A percentile compares a stretch with the other conserved stretches of the same genome.
phyloP scores from a whole-genome alignment of 2,113 vertebrate species.

The Falco punctatus region DNA sequence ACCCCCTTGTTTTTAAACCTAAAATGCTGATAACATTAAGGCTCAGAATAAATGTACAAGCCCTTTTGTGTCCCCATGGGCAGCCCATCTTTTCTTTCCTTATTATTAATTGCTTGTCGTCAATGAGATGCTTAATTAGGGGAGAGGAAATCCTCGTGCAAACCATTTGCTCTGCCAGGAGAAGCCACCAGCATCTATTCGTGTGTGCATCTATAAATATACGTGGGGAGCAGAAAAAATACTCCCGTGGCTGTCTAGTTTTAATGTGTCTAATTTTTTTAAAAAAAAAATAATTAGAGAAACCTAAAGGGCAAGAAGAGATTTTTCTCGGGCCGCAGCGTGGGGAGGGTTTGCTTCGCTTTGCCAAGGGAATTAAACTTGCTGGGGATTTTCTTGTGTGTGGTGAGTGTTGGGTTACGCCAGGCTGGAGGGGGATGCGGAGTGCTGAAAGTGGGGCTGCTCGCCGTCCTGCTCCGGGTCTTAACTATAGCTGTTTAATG shows the following conservation, averaged over 20 bases:
- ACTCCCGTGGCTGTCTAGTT: background rate
- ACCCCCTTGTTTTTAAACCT: background rate
- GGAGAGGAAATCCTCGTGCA: background rate
- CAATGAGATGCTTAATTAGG: background rate
- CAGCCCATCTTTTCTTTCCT: background rate
- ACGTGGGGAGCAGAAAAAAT: background rate
- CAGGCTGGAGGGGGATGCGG: background rate
- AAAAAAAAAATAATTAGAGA: background rate
- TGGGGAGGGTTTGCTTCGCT: background rate
- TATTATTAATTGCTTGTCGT: background rate
- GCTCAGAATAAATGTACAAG: rapidly evolving
- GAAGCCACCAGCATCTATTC: background rate
- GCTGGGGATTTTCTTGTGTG: background rate
- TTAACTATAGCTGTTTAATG: background rate
- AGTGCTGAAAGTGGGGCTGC: background rate
- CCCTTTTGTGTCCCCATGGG: background rate
- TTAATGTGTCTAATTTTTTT: background rate
- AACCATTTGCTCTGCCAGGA: background rate
- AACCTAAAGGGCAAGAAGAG: background rate
- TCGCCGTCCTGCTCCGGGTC: background rate
- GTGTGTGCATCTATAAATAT: rapidly evolving
- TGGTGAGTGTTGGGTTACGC: background rate
- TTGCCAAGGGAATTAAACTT: background rate
- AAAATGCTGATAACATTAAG: background rate
- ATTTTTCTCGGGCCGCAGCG: rapidly evolving